Base-by-base conservation (phyloP, 2,888 invertebrate species). In the Sarcophaga rosellei region DNA sequence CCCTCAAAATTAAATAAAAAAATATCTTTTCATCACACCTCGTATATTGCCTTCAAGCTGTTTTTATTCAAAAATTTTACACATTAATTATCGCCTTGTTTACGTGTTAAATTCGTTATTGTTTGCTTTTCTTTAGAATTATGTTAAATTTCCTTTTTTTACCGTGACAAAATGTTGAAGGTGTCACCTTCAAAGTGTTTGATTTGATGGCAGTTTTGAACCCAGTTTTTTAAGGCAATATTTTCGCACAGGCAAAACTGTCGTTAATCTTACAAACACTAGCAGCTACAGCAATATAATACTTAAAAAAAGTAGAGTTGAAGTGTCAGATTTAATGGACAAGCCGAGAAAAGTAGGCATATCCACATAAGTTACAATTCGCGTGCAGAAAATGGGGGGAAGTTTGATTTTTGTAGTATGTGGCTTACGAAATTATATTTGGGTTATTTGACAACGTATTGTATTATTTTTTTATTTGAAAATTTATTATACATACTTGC, bases 171-270 rank as follows among this genome's bases (percentile, higher is more conserved):
- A 78, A 74, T 62, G 79, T 45, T 17, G 15, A 65, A 78, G 81
- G 81, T 86, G 81, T 86, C 80, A 77, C 44, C 35, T 72, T 12
- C 21, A 84, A 86, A 86, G 70, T 78, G 81, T 78, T 86, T 70
- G 63, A 45, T 59, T 81, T 68, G 77, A 74, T 83, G 81, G n/a
- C 73, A 25, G 74, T 72, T 47, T 82, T 81, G 82, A 86, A 79
- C 82, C 83, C 65, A 80, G 21, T 83, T 86, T 66, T 47, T 10
- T 17, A 78, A 77, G 59, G 21, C 76, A 57, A 70, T 70, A 79
- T 72, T 76, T 70, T 78, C 5, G 57, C 61, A 61, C 85, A 86
- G 82, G 85, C 85, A 82, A 85, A 75, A 72, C 62, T 17, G 57
- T 74, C 79, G 57, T 86, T 76, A 76, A 86, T 86, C 82, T 79